Base-by-base conservation (phyloP, 2,797 vertebrate genomes). In the Amblyopsis hoosieri region DNA sequence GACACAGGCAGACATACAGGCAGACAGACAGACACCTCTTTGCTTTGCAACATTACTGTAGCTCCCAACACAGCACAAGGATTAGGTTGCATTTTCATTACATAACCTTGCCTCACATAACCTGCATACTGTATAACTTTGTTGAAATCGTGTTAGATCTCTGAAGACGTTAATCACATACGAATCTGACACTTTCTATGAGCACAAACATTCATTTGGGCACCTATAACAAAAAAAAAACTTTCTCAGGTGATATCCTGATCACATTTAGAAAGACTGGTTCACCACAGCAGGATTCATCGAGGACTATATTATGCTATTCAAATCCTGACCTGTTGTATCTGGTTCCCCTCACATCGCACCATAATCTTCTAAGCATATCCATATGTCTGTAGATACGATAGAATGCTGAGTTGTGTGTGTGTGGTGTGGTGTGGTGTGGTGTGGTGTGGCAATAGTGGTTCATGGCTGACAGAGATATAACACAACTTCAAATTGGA, bases 361-460 rank as follows among this genome's bases (percentile, higher is more conserved):
- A 51, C 65, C 61, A 60, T 72, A 53, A 67, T 51, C 48, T 71
- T 7, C 12, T 46, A 42, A 14, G 6, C 57, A 50, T 15, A 19
- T 54, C 72, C 63, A 66, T 69, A 65, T 69, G 58, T 62, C 60
- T 76, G 55, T 37, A 64, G 70, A 55, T 74, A 67, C 51, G 70
- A 74, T 78, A 37, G 37, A 37, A 37, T 6, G 9, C 37, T 1
- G 6, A 9, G 1, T 6, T 37, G 37, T 37, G 37, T 37, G 37
- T 37, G 37, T 37, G 7, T 37, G 73, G 71, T 61, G 69, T 77
- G 73, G 81, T 58, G 69, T 60, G 13, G 37, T n/a, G n/a, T n/a
- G n/a, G n/a, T n/a, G n/a, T n/a, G n/a, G n/a, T 3, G 9, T 42
- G 14, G 45, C 0, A 12, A 54, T 19, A 37, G 37, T 9, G 37